phyloP scores from a whole-genome alignment of 2,113 vertebrate genomes.

The Channa argus region DNA sequence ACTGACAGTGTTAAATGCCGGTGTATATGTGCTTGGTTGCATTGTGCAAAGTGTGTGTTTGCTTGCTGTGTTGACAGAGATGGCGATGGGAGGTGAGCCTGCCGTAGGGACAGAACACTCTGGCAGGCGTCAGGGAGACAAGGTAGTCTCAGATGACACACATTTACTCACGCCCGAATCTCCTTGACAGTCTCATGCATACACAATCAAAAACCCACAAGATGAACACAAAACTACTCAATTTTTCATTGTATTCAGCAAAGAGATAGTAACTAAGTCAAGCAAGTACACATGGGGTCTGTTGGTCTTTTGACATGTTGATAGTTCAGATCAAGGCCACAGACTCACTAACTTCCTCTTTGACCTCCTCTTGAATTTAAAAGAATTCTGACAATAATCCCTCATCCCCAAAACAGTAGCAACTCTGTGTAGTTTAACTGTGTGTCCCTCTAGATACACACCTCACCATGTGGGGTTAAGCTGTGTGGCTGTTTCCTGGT shows the following conservation, averaged over 20 bases:
- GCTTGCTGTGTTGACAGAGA: conserved; percentile 71
- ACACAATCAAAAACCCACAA: conserved; percentile 18
- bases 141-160: conserved; percentile 61
- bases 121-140: conserved; percentile 49
- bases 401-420: conserved; percentile 38
- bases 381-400: conserved; percentile 31
- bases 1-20: conserved; percentile 50
- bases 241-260: conserved; percentile 5
- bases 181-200: neutral
- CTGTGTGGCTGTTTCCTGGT: conserved; percentile 29
- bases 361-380: neutral
- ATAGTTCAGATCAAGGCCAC: conserved; percentile 38
- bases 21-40: conserved; percentile 37
- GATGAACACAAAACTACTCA: neutral
- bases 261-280: neutral
- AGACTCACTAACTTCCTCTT: conserved; percentile 8
- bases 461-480: conserved; percentile 34
- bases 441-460: conserved; percentile 26
- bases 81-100: conserved; percentile 33
- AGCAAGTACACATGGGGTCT: conserved; percentile 23
- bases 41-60: conserved; percentile 51
- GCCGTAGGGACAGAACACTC: conserved; percentile 45
- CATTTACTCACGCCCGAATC: conserved; percentile 41
- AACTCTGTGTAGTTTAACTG: conserved; percentile 21
- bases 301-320: conserved; percentile 37